phyloP scores from a whole-genome alignment of 2,888 invertebrate genomes.

The Autographa pulchrina region DNA sequence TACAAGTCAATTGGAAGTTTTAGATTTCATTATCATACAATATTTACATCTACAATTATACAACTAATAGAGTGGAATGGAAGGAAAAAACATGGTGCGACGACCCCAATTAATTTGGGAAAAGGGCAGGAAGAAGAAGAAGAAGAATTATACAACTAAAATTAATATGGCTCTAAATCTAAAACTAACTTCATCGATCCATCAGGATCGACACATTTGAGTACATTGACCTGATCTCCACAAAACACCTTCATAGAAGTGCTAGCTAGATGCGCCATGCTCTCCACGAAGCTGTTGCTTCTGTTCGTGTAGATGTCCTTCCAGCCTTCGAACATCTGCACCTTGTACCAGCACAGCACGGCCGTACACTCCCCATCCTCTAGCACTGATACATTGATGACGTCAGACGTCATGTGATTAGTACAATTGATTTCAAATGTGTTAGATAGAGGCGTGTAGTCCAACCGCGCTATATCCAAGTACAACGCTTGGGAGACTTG shows the following conservation, averaged over 20 bases:
- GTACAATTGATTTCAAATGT: slow-evolving; percentile 28
- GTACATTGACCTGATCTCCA: slow-evolving; percentile 31
- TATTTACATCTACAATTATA: not conserved
- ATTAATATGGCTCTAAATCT: slow-evolving; percentile 34
- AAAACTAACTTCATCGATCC: slow-evolving; percentile 37
- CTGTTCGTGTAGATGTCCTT: slow-evolving; percentile 40
- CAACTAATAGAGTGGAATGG: no score
- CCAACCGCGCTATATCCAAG: slow-evolving; percentile 27
- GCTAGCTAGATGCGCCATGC: slow-evolving; percentile 37
- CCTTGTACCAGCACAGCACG: slow-evolving; percentile 52
- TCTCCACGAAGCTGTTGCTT: slow-evolving; percentile 43
- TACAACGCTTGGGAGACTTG: slow-evolving; percentile 29
- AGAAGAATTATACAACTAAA: not conserved
- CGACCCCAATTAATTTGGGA: no score
- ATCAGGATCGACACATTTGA: slow-evolving; percentile 32
- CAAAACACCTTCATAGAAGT: slow-evolving; percentile 21
- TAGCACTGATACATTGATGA: slow-evolving; percentile 17
- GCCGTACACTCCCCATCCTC: slow-evolving; percentile 44
- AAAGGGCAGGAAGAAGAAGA: no score
- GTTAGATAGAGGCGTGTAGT: slow-evolving; percentile 32
- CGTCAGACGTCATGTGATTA: slow-evolving; percentile 10
- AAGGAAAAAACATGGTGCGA: no score
- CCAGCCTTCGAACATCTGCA: slow-evolving; percentile 43
- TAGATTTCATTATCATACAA: not conserved
- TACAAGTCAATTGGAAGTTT: not conserved